A percentile compares a stretch with the other conserved stretches of the same genome.
Conservation (phyloP, 92 coral and sea anemone species). For the Porites cylindrica region DNA sequence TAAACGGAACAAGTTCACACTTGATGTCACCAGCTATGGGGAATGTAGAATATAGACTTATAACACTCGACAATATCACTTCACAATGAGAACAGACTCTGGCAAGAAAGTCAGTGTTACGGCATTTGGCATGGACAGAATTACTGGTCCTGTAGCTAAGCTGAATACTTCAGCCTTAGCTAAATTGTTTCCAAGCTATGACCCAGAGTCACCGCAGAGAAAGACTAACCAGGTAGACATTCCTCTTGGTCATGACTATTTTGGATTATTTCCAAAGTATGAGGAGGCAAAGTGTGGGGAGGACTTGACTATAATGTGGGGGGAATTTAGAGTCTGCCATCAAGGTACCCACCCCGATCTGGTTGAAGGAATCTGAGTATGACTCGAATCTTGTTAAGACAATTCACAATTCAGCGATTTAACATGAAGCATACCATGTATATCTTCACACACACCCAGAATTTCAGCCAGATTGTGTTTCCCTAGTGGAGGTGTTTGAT, state of each 20-base stretch:
- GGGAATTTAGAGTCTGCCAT: conserved; percentile 66
- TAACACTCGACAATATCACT: conserved; percentile 64
- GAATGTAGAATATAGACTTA: conserved; percentile 57
- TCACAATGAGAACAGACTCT: conserved; percentile 45
- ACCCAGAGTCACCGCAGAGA: conserved; percentile 68
- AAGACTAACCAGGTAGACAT: conserved; percentile 59
- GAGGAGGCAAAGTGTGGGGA: conserved; percentile 70
- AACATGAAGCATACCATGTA: conserved; percentile 48
- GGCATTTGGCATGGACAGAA: conserved; percentile 75
- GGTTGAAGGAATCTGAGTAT: conserved; percentile 50
- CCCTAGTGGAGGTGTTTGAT: not conserved
- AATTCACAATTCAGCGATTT: conserved; percentile 58
- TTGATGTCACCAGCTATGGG: conserved; percentile 81
- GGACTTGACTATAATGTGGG: conserved; percentile 42
- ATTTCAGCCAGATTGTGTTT: conserved; percentile 34
- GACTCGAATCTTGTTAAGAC: conserved; percentile 72
- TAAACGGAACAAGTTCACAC: conserved; percentile 41
- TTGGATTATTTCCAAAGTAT: conserved; percentile 72
- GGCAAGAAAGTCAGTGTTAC: conserved; percentile 63
- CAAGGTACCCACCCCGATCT: conserved; percentile 75
- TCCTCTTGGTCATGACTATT: conserved; percentile 67
- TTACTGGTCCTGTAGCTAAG: conserved; percentile 71
- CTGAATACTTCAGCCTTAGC: conserved; percentile 24
- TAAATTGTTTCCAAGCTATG: no score
- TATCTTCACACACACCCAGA: conserved; percentile 58